A percentile compares a stretch with the other conserved stretches of the same genome.
phyloP scores from a whole-genome alignment of 1,140 invertebrate genomes.

The Euura saliciscinereae region DNA sequence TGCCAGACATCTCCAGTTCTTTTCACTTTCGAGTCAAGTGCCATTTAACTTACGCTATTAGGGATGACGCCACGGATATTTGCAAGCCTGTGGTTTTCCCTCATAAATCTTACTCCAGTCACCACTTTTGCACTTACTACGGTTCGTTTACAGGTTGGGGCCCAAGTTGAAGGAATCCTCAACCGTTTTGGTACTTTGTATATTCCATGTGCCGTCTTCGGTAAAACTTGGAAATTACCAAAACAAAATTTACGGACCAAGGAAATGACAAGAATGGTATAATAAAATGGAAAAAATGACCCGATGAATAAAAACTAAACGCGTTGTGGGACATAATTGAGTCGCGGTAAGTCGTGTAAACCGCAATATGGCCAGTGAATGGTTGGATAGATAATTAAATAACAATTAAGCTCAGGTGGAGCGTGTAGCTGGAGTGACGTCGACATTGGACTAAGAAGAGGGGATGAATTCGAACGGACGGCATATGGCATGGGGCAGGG shows the following conservation, averaged over 20 bases:
- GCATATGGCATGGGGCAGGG: conserved; percentile 34
- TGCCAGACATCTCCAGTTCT: not conserved
- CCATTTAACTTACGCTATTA: not conserved
- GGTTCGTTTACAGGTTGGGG: not conserved
- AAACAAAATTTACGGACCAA: too few relatives aligned
- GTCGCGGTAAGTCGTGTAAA: too few relatives aligned
- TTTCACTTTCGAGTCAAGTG: not conserved
- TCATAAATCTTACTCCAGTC: not conserved
- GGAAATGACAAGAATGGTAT: too few relatives aligned
- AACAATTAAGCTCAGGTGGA: conserved; percentile 54
- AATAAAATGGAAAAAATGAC: too few relatives aligned
- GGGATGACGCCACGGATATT: not conserved
- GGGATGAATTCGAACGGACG: conserved; percentile 10
- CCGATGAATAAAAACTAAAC: too few relatives aligned
- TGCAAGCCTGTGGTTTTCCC: not conserved
- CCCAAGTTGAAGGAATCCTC: not conserved
- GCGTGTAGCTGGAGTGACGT: conserved; percentile 35
- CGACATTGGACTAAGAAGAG: conserved; percentile 21
- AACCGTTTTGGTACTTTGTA: too few relatives aligned
- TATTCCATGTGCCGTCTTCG: too few relatives aligned
- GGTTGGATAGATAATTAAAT: conserved; percentile 51
- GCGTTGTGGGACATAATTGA: too few relatives aligned
- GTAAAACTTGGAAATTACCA: too few relatives aligned
- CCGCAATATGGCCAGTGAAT: not conserved
- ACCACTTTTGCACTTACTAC: not conserved